Percentiles rank a stretch among this genome's conserved stretches.
phyloP scores from a whole-genome alignment of 2,888 invertebrate species.

The Epiblema foenella region DNA sequence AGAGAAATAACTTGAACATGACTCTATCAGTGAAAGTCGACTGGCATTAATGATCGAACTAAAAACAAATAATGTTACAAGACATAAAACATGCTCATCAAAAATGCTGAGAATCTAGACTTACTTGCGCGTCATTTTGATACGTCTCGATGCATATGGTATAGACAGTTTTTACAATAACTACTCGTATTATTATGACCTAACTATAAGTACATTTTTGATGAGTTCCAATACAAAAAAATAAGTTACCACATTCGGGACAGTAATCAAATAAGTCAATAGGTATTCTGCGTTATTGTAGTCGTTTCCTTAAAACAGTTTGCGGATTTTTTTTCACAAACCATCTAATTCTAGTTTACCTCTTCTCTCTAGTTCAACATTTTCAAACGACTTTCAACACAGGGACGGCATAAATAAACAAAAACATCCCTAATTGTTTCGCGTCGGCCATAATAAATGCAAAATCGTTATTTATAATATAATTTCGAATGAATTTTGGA shows the following conservation, averaged over 20 bases:
- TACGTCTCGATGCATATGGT: background rate
- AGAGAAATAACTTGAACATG: too few relatives aligned
- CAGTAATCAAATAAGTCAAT: background rate
- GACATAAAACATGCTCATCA: too few relatives aligned
- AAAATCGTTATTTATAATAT: slow-evolving; percentile 36
- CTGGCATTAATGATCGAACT: too few relatives aligned
- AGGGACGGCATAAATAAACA: slow-evolving; percentile 9
- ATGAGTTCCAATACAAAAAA: too few relatives aligned
- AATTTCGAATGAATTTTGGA: slow-evolving; percentile 31
- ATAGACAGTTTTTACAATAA: background rate
- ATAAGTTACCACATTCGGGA: too few relatives aligned
- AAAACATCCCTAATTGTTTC: slow-evolving; percentile 20
- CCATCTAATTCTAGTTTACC: background rate
- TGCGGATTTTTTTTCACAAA: background rate
- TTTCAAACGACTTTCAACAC: background rate
- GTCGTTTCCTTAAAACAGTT: background rate
- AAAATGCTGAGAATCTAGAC: too few relatives aligned
- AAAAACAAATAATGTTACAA: too few relatives aligned
- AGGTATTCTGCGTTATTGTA: too few relatives aligned
- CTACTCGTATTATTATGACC: too few relatives aligned
- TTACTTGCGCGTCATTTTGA: background rate
- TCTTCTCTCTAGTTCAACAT: background rate
- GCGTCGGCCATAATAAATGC: slow-evolving; percentile 19
- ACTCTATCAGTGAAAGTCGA: too few relatives aligned
- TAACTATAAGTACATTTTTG: too few relatives aligned